Conservation (phyloP, 2,113 vertebrate species). For the Pterocles orientalis region DNA sequence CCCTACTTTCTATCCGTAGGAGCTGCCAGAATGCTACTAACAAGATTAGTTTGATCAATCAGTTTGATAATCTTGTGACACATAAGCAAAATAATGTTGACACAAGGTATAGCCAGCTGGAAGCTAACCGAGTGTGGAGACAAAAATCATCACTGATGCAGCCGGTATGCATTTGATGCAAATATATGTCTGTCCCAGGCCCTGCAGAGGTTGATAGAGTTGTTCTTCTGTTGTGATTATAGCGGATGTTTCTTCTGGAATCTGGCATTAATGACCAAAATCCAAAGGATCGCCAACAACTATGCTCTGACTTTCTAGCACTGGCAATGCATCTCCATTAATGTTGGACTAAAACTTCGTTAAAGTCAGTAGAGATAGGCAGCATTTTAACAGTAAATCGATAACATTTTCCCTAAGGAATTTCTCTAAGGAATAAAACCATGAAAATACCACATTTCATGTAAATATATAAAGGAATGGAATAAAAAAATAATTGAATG, state of each 20-base stretch:
- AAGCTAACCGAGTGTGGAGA: not conserved
- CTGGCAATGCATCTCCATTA: not conserved
- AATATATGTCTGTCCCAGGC: not conserved
- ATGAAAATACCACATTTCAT: not conserved
- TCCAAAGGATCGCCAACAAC: not conserved
- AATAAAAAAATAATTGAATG: not conserved
- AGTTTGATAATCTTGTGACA: not conserved
- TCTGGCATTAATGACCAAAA: not conserved
- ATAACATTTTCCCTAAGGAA: not conserved
- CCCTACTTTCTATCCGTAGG: not conserved
- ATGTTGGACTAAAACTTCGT: not conserved
- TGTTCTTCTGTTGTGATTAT: not conserved
- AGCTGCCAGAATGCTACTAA: not conserved
- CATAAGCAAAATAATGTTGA: not conserved
- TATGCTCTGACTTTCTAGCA: not conserved
- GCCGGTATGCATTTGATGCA: rapidly evolving
- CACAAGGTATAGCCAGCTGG: not conserved
- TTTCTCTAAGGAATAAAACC: not conserved
- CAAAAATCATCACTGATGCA: not conserved
- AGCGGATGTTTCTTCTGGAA: not conserved
- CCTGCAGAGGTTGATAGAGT: not conserved
- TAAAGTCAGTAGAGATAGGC: not conserved
- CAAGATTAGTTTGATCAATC: not conserved
- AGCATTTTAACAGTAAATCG: not conserved
- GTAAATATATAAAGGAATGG: not conserved